Base-by-base conservation (phyloP, 1,140 invertebrate genomes). In the Temnothorax nylanderi region DNA sequence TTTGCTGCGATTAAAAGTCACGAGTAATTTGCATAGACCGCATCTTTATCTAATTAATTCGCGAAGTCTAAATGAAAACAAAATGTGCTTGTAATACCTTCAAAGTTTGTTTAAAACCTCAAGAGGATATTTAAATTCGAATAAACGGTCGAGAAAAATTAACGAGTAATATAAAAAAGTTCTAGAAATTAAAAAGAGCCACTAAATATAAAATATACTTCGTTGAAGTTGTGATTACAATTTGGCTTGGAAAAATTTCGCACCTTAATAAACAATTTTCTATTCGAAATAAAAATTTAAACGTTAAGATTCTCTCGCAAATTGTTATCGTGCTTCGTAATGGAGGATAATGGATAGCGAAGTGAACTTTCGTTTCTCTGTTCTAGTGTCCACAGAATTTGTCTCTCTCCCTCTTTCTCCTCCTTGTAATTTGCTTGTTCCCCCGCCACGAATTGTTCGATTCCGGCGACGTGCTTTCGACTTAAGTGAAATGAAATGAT, bases 271-370 rank as follows among this genome's bases (percentile, higher is more conserved):
- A 41, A 41, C 37, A 11, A 76, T 76, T 58, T 76, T 51, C 11
- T 49, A 77, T 62, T 60, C 26, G 21, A 11, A 49, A 49, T 64
- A 62, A 62, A 78, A 78, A 78, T 64, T 78, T 41, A 37, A 44
- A 13, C 21, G 10, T 64, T 47, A 62, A 64, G 26, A 78, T 78
- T 64, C 18, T 64, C 58, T 49, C 58, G 1, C 41, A 62, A 62
- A 64, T 62, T 62, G 75, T 62, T 49, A 69, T 69, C 37, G 75
- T 78, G 26, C 44, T 32, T 26, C 26, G 4, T 49, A 78, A 78
- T 64, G 58, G 54, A 64, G 60, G 41, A 78, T 58, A 76, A 76
- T 76, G 74, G 74, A 78, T 64, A 78, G 58, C 21, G 41, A 47
- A 64, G 58, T 62, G 41, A 41, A 62, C 26, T 78, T 26, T 78